Evolutionary conservation across 2,113 vertebrate genomes (phyloP), one percentile per base, ranked within the genome.

Genomic region (Gavialis gangeticus): DNA sequence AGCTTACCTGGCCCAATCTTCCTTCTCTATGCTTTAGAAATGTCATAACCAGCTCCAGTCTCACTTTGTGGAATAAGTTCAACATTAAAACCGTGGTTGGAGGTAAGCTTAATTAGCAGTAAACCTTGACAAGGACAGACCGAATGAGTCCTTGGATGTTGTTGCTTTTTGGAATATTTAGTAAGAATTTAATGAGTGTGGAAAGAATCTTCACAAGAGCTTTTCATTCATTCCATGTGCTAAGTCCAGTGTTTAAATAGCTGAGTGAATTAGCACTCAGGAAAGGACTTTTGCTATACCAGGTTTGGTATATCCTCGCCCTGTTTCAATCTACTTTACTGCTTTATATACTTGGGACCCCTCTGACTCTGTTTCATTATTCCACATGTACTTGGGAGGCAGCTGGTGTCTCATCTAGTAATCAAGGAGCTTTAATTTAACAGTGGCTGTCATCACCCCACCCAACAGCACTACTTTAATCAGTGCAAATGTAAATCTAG

Each of bases 361-460:
- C 78, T 37, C 90, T 90, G 57, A 82, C 94, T 85, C 80, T 91
- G 82, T 63, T 94, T 83, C 1, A 30, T 75, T 83, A 77, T 85
- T 92, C 82, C 25, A 84, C 73, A 93, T 85, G 54, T 0, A 34
- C 90, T 91, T 91, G 76, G 88, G 67, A 88, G 93, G 91, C 77
- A 84, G 91, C 92, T 87, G 86, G 81, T 94, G 82, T 86, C 94
- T 91, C 82, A 79, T 87, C 91, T 85, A 90, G 86, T 88, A 88
- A 90, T 93, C 84, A 89, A 71, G 91, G 93, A 28, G 56, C 63
- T 88, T 90, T 96, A 93, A 77, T 93, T 93, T 93, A 91, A 82
- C 69, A 78, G 76, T 85, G 88, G 79, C 87, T 88, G 58, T 95
- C 81, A 78, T 75, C 84, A 57, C 30, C 77, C 67, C 14, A 25